Evolutionary conservation across 1,140 invertebrate species (phyloP).

Genomic region (Anadara kagoshimensis): DNA sequence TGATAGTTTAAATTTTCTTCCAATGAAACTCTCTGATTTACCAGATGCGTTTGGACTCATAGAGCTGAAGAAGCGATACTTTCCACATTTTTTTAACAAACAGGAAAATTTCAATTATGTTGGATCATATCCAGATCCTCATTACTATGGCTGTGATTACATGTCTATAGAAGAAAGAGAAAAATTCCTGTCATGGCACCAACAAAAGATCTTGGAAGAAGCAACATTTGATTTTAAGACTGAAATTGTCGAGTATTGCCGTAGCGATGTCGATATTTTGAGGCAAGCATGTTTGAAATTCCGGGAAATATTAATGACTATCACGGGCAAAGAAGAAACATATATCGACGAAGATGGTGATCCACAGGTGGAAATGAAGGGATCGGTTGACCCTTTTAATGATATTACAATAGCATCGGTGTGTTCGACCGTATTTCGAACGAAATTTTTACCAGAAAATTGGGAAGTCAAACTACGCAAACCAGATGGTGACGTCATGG

Average conservation of each 20-base stretch:
- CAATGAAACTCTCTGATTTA: conserved; percentile 17
- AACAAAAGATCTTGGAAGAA: background rate
- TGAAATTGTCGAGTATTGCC: conserved; percentile 27
- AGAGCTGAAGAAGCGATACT: conserved; percentile 24
- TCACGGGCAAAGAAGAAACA: background rate
- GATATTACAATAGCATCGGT: no score
- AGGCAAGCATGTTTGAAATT: conserved; percentile 31
- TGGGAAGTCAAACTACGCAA: no score
- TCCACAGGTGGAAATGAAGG: background rate
- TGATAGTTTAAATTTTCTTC: conserved; percentile 29
- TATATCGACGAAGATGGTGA: background rate
- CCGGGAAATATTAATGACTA: conserved; percentile 27
- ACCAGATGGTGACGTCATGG: no score
- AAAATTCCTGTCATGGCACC: conserved; percentile 12
- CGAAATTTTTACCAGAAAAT: no score
- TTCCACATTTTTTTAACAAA: conserved; percentile 34
- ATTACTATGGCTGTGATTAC: conserved; percentile 25
- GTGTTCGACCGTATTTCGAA: no score
- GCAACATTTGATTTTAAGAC: conserved; percentile 29
- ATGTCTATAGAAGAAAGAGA: conserved; percentile 19
- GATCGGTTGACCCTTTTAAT: no score
- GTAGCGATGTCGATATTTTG: conserved; percentile 41
- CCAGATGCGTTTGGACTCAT: conserved; percentile 22
- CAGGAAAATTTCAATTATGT: conserved; percentile 23
- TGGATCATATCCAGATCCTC: conserved; percentile 9